phyloP scores from a whole-genome alignment of 2,888 invertebrate species.

The Epistrophella euchroma region DNA sequence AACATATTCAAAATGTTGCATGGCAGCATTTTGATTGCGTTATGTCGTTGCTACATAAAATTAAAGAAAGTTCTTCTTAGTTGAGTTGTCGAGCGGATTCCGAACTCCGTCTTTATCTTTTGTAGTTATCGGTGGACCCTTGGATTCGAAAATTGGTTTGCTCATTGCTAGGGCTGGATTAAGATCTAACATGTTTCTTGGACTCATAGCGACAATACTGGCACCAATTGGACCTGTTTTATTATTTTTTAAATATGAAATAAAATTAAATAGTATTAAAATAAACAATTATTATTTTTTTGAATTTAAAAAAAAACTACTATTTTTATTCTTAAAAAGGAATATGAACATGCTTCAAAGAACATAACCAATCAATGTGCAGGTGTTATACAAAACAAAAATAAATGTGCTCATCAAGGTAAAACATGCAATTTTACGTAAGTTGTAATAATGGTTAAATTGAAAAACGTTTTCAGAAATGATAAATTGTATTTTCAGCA shows the following conservation, averaged over 20 bases:
- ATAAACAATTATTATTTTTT: not conserved
- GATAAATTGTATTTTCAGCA: constrained; percentile 49
- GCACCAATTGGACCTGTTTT: constrained; percentile 83
- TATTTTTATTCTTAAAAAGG: not conserved
- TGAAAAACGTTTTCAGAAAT: constrained; percentile 26
- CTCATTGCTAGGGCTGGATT: constrained; percentile 84
- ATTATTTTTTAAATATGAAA: not conserved
- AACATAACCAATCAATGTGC: constrained; percentile 1
- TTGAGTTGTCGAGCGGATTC: constrained; percentile 77
- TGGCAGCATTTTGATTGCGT: constrained; percentile 36
- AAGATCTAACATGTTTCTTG: constrained; percentile 83
- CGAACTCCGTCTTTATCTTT: constrained; percentile 78
- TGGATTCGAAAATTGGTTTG: constrained; percentile 83
- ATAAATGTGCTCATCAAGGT: constrained; percentile 12
- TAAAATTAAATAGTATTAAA: not conserved
- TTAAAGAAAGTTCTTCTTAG: constrained; percentile 79
- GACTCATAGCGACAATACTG: constrained; percentile 84
- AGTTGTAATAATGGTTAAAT: constrained; percentile 15
- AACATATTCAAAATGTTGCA: constrained; percentile 45
- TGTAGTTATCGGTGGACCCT: constrained; percentile 79
- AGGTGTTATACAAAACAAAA: constrained; percentile 9
- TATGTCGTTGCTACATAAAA: constrained; percentile 55
- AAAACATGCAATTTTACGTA: constrained; percentile 30
- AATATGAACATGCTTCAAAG: constrained; percentile 7
- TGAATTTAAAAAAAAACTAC: not conserved